Evolutionary conservation across 2,113 vertebrate genomes (phyloP).

Genomic region (Garra rufa): DNA sequence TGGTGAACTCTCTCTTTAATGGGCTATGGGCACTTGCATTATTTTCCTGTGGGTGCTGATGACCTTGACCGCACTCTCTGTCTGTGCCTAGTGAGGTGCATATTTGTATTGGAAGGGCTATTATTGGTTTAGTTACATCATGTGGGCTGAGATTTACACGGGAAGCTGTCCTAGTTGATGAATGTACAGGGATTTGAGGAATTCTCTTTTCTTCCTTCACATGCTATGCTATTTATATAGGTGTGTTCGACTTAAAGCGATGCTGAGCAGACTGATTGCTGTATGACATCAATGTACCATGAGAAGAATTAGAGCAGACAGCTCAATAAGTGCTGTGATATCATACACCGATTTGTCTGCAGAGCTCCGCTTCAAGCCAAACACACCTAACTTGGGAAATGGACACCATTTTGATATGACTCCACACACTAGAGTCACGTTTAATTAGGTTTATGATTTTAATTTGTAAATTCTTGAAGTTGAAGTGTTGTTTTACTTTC

Average conservation of each 20-base stretch:
- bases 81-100: background rate
- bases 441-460: background rate
- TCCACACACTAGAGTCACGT: background rate
- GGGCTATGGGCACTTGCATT: background rate
- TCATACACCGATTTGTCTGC: background rate
- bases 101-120: slow-evolving; percentile 23
- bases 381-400: background rate
- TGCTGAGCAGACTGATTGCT: background rate
- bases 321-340: background rate
- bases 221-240: slow-evolving; percentile 4
- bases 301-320: background rate
- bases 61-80: background rate
- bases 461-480: background rate
- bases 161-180: slow-evolving; percentile 30
- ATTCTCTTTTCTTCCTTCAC: slow-evolving; percentile 5
- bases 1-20: no score
- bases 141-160: slow-evolving; percentile 29
- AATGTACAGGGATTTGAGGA: slow-evolving; percentile 48
- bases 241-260: background rate
- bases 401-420: background rate
- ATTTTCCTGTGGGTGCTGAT: background rate
- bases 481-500: background rate
- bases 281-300: background rate
- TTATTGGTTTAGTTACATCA: slow-evolving; percentile 40
- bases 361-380: background rate